Evolutionary conservation across 2,797 vertebrate genomes (phyloP).

Genomic region (Octomys mimax): DNA sequence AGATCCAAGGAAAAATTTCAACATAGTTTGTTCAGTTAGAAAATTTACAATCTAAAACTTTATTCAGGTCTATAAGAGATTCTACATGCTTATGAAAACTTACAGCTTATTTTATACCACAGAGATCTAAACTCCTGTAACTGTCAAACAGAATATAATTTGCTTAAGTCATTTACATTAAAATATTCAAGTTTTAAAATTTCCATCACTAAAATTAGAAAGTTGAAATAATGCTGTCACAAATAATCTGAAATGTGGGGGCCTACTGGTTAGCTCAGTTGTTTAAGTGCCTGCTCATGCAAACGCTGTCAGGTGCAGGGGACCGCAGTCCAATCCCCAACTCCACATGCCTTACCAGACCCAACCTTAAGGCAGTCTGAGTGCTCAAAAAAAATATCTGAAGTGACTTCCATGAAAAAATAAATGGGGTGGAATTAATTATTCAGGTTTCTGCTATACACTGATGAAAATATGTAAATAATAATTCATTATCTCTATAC

Average conservation of each 20-base stretch:
- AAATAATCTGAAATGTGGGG: not conserved
- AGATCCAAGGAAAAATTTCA: not conserved
- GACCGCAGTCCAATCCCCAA: too few species aligned
- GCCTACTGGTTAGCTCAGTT: too few species aligned
- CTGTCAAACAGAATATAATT: not conserved
- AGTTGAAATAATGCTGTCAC: constrained; percentile 4
- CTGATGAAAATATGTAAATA: constrained; percentile 44
- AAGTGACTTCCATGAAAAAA: not conserved
- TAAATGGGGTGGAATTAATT: not conserved
- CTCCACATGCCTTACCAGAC: too few species aligned
- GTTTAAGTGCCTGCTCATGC: too few species aligned
- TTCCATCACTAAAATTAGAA: constrained; percentile 56
- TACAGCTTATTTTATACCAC: not conserved
- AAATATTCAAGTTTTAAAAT: constrained; percentile 52
- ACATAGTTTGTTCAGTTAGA: not conserved
- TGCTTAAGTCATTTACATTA: constrained; percentile 47
- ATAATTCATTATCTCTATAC: not conserved
- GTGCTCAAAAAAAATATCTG: not conserved
- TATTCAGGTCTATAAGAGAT: not conserved
- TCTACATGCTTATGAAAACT: not conserved
- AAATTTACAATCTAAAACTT: not conserved
- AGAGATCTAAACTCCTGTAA: not conserved
- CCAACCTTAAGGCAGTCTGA: too few species aligned
- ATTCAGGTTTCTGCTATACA: not conserved
- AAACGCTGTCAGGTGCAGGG: too few species aligned